Conservation (phyloP, 2,113 vertebrate genomes). For the Bubo blakistoni region DNA sequence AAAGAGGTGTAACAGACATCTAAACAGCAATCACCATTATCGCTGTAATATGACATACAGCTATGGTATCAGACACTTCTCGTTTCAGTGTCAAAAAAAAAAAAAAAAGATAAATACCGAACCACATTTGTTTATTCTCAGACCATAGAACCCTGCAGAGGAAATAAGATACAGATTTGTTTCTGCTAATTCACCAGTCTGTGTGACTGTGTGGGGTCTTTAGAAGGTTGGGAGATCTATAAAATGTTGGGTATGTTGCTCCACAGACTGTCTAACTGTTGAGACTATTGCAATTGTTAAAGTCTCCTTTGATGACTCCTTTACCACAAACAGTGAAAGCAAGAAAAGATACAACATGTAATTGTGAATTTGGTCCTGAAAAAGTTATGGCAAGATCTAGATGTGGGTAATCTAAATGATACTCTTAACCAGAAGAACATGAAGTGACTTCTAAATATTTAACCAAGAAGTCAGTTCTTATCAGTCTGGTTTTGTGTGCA, state of each 20-base stretch:
- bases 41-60: not conserved
- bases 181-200: not conserved
- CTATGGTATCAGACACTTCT: not conserved
- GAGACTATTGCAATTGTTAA: not conserved
- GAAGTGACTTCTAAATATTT: not conserved
- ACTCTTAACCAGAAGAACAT: not conserved
- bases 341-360: not conserved
- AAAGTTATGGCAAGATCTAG: not conserved
- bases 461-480: not conserved
- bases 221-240: not conserved
- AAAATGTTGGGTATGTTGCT: not conserved
- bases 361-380: not conserved
- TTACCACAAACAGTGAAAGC: not conserved
- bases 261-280: not conserved
- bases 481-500: not conserved
- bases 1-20: not conserved
- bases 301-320: not conserved
- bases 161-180: not conserved
- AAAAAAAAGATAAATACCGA: not conserved
- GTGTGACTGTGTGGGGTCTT: not conserved
- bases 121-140: not conserved
- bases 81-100: not conserved
- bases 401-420: not conserved
- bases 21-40: not conserved
- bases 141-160: rapidly evolving